Evolutionary conservation across 2,888 invertebrate genomes (phyloP).

Genomic region (Dolichomitus sp.): DNA sequence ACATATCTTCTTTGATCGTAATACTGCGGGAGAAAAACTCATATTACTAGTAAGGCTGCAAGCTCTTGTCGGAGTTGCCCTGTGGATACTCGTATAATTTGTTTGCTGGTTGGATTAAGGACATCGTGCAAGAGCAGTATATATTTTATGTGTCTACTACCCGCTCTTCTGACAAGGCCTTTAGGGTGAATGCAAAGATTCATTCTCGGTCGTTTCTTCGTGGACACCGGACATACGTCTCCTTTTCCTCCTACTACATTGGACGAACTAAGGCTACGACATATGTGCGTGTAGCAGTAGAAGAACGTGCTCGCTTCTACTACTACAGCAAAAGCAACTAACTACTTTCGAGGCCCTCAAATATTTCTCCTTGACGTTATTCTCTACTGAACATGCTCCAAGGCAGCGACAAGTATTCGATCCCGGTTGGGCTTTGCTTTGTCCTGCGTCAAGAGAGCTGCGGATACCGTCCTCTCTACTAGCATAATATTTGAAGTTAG

Average conservation of each 20-base stretch:
- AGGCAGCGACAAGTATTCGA: background rate
- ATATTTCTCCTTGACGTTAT: constrained; percentile 33
- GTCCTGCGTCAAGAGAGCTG: constrained; percentile 12
- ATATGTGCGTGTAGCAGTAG: constrained; percentile 12
- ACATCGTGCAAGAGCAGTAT: constrained; percentile 12
- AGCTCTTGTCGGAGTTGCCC: constrained; percentile 17
- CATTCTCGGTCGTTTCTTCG: constrained; percentile 63
- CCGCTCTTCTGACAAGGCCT: constrained; percentile 23
- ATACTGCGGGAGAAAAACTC: background rate
- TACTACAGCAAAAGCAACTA: background rate
- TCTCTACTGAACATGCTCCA: constrained; percentile 25
- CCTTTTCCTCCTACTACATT: constrained; percentile 45
- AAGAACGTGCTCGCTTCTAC: background rate
- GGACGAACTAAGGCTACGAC: constrained; percentile 40
- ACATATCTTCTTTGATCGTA: constrained; percentile 6
- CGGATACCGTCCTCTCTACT: constrained; percentile 22
- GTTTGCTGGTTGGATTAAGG: constrained; percentile 66
- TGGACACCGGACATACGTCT: constrained; percentile 65
- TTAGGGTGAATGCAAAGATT: constrained; percentile 58
- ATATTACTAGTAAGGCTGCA: constrained; percentile 23
- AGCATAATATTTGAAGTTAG: background rate
- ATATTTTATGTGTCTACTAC: constrained; percentile 11
- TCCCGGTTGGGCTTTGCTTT: constrained; percentile 26
- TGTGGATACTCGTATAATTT: constrained; percentile 61
- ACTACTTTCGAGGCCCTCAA: constrained; percentile 21